Base-by-base conservation (phyloP, 2,888 invertebrate species). In the Sclerodermus sp. region DNA sequence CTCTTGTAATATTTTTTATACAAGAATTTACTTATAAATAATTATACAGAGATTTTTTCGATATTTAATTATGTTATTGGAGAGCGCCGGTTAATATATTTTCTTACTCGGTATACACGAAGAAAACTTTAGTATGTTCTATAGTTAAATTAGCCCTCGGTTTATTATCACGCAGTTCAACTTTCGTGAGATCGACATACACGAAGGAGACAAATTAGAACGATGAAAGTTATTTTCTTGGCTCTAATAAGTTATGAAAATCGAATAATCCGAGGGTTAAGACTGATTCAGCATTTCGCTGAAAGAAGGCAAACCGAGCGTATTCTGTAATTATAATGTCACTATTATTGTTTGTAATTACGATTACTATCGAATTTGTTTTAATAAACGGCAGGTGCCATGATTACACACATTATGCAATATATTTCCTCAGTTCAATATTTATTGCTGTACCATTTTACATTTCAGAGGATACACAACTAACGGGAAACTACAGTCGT, bases 341-440 rank as follows among this genome's bases (percentile, higher is more conserved):
- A 52, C 51, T 60, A 58, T 58, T 67, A 70, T 68, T 72, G 68
- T 71, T 73, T 70, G 63, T 73, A 71, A 70, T 70, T 66, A 66
- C 55, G 62, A 68, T 62, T 55, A 69, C 62, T 71, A 66, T 68
- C 57, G 64, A 68, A 66, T 74, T 74, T 71, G 70, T 74, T 74
- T 70, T 68, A 69, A 73, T 73, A 73, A 69, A 74, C 68, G 74
- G 72, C 70, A 67, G 66, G 73, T 73, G 73, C 73, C 73, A 74
- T 74, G 71, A 72, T 66, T 69, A 67, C 63, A 62, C 56, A 49
- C 23, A 39, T 10, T 31, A n/a, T n/a, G n/a, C n/a, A n/a, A n/a
- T n/a, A n/a, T n/a, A n/a, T n/a, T n/a, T n/a, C n/a, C n/a, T n/a
- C n/a, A n/a, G 32, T 8, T 39, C 13, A 12, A 13, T 23, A 8